Evolutionary conservation across 2,797 vertebrate genomes (phyloP).

Genomic region (Alcedo quadribrachys): DNA sequence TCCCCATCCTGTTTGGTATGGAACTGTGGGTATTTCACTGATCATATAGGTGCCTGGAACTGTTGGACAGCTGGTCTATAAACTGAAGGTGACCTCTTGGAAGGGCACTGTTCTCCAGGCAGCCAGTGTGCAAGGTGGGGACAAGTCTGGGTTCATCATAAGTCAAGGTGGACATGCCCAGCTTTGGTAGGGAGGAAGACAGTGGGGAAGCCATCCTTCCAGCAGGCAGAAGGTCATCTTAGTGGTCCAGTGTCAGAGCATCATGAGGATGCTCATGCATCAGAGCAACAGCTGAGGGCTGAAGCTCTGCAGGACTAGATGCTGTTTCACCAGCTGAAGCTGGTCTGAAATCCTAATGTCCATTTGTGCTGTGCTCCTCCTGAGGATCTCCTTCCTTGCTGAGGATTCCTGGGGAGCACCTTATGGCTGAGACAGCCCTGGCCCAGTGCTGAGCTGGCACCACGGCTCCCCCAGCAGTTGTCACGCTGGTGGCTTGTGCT

Average conservation of each 20-base stretch:
- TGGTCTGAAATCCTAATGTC: background rate
- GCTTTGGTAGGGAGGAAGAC: background rate
- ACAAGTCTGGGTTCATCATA: background rate
- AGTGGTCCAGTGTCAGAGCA: fast-evolving
- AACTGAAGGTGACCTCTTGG: background rate
- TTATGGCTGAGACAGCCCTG: background rate
- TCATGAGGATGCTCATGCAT: background rate
- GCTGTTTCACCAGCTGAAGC: background rate
- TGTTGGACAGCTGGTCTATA: background rate
- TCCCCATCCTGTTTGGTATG: background rate
- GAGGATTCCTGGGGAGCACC: background rate
- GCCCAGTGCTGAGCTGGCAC: background rate
- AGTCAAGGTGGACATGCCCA: background rate
- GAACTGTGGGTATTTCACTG: background rate
- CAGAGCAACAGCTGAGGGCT: background rate
- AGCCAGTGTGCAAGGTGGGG: background rate
- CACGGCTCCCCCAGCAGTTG: background rate
- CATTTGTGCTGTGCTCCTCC: background rate
- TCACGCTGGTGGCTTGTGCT: conserved; percentile 44
- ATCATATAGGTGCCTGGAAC: fast-evolving
- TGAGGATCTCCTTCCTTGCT: background rate
- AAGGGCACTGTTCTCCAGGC: background rate
- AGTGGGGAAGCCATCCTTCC: background rate
- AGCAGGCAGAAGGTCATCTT: background rate
- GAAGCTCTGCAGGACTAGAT: background rate